Evolutionary conservation across 2,888 invertebrate genomes (phyloP), one percentile per base, ranked within the genome.

Genomic region (Pheosia gnoma): DNA sequence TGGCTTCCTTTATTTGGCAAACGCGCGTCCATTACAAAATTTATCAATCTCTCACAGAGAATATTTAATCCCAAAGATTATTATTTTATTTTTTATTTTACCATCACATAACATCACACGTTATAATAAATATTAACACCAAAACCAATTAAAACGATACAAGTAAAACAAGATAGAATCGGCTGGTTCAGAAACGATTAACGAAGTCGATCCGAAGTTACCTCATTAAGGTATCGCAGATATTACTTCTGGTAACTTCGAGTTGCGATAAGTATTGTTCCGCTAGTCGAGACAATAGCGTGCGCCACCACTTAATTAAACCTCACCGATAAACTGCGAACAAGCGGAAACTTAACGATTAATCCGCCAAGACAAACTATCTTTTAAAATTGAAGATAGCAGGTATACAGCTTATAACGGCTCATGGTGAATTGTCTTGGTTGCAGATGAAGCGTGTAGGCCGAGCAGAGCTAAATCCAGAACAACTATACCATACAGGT

Each of bases 401-500:
- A 61, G 67, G 65, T 69, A 25, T 25, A 25, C 25, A 25, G 25
- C 25, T 66, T 68, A 65, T 74, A 71, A 72, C 60, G 67, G 65
- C 75, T 79, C 77, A 83, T 65, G 69, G 67, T 71, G 59, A 69
- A 72, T 79, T 87, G 78, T 89, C 85, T 93, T 93, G 90, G 88
- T 93, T 93, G 81, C 93, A 93, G 93, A 93, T 92, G 93, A 92
- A 82, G 88, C 89, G 84, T 92, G 91, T 93, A 93, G 93, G 88
- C 93, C 88, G 87, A 93, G 93, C 93, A 89, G 93, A 90, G 87
- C 93, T 92, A 93, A 93, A 89, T 91, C 93, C 89, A 92, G 93
- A 93, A 93, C 93, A 71, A 90, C 92, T 83, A 91, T 93, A 78
- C 93, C 93, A 81, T 93, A 91, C 93, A 93, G 93, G 93, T 93